phyloP scores from a whole-genome alignment of 30 jellyfish, hydroid and myxozoan species.

The Rhopilema esculentum region DNA sequence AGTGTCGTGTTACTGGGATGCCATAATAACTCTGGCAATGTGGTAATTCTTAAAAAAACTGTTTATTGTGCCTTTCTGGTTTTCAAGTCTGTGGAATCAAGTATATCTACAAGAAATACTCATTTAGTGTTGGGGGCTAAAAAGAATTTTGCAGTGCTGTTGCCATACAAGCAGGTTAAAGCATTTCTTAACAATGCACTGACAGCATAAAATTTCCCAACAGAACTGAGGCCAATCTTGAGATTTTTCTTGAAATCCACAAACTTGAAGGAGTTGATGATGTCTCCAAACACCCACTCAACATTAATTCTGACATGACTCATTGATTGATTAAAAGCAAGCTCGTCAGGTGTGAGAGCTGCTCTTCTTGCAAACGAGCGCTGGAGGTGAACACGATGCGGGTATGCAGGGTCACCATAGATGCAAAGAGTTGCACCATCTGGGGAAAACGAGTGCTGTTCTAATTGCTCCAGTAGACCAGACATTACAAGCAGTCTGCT shows the following conservation, averaged over 20 bases:
- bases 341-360: not conserved
- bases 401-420: constrained; percentile 62
- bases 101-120: no score
- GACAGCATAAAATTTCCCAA: constrained; percentile 45
- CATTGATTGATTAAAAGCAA: constrained; percentile 32
- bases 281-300: constrained; percentile 84
- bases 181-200: constrained; percentile 70
- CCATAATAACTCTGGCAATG: no score
- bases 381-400: constrained; percentile 27
- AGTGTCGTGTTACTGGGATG: no score
- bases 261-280: constrained; percentile 34
- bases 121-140: constrained; percentile 51
- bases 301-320: constrained; percentile 54
- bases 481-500: constrained; percentile 56
- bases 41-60: no score
- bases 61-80: no score
- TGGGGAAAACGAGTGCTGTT: constrained; percentile 39
- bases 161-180: constrained; percentile 62
- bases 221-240: constrained; percentile 57
- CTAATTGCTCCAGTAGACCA: constrained; percentile 39
- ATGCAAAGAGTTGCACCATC: constrained; percentile 56
- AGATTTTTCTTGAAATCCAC: constrained; percentile 70
- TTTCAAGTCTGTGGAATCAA: no score
- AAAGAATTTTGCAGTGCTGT: constrained; percentile 45
- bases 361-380: not conserved